Conservation (phyloP, 2,888 invertebrate species). For the Rhagium mordax region DNA sequence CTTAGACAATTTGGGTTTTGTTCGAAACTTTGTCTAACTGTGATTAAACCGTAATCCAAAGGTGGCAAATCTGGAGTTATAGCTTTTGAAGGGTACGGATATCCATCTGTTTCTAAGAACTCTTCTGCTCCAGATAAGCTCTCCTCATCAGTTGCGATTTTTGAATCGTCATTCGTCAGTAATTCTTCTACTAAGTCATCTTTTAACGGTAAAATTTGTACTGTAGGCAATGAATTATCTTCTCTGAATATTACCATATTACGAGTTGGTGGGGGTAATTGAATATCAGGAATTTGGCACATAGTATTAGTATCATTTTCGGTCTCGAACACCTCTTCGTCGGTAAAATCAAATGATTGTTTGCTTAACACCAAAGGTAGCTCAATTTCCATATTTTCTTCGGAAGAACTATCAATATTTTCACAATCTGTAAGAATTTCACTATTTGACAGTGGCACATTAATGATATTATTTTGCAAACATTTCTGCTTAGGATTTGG, state of each 20-base stretch:
- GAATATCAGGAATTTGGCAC: conserved; percentile 51
- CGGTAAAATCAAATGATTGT: conserved; percentile 51
- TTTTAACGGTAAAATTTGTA: conserved; percentile 69
- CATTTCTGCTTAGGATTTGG: neutral
- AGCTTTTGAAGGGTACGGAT: conserved; percentile 35
- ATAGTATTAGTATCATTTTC: conserved; percentile 51
- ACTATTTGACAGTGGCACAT: conserved; percentile 45
- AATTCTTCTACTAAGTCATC: conserved; percentile 58
- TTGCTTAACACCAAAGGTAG: conserved; percentile 65
- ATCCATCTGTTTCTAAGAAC: conserved; percentile 51
- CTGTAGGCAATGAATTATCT: conserved; percentile 63
- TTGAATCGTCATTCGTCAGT: conserved; percentile 38
- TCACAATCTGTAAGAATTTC: conserved; percentile 71
- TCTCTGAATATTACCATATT: conserved; percentile 67
- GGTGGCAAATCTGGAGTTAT: conserved; percentile 55
- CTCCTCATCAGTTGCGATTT: conserved; percentile 61
- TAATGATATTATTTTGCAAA: neutral
- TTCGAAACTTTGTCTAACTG: conserved; percentile 50
- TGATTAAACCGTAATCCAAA: conserved; percentile 57
- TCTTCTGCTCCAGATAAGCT: conserved; percentile 66
- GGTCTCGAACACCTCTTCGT: conserved; percentile 53
- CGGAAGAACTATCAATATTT: conserved; percentile 66
- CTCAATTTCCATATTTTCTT: conserved; percentile 59
- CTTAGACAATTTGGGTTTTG: conserved; percentile 17
- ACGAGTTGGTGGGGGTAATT: conserved; percentile 69